phyloP scores from a whole-genome alignment of 2,113 vertebrate species.

The Ceyx cyanopectus region DNA sequence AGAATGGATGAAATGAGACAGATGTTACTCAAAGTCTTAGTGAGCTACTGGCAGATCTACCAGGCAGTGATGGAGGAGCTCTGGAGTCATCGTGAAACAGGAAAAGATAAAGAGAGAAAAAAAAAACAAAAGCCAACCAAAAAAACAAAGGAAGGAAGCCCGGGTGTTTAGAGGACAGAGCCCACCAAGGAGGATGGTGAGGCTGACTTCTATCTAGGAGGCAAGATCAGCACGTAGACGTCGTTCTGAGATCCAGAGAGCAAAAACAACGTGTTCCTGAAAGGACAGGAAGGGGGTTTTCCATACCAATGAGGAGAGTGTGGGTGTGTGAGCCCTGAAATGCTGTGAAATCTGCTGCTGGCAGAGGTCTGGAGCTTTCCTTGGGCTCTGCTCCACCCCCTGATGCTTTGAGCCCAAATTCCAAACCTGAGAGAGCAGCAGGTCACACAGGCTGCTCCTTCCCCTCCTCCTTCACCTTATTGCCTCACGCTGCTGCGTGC shows the following conservation, averaged over 20 bases:
- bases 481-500: neutral
- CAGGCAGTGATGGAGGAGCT: neutral
- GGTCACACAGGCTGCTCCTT: neutral
- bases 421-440: neutral
- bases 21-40: neutral
- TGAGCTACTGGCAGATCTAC: neutral
- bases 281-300: accelerated
- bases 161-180: neutral
- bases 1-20: neutral
- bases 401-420: neutral
- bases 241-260: neutral
- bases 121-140: neutral
- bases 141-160: neutral
- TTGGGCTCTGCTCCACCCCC: neutral
- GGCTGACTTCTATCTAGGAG: neutral
- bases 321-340: neutral
- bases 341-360: neutral
- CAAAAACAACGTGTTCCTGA: accelerated
- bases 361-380: neutral
- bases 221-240: accelerated
- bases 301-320: neutral
- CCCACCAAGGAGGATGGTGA: neutral
- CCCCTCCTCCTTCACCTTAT: neutral
- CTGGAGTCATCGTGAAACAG: neutral
- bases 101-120: neutral